Evolutionary conservation across 2,888 invertebrate species (phyloP).

Genomic region (Hyposoter didymator): DNA sequence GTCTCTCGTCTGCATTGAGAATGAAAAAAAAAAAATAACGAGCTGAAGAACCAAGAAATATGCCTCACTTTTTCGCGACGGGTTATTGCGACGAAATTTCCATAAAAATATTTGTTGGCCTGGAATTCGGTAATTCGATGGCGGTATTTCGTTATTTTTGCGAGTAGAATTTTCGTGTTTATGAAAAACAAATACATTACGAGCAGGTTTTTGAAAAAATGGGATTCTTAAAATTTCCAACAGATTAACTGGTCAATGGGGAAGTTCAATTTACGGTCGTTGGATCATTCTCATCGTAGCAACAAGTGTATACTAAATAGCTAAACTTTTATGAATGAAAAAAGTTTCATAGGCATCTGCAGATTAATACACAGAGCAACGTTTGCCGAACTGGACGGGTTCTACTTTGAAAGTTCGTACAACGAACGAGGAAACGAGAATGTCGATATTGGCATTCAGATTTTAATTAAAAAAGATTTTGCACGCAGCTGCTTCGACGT

Average conservation of each 20-base stretch:
- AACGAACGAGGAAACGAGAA: background rate
- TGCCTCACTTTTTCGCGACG: constrained; percentile 20
- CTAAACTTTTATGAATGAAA: constrained; percentile 2
- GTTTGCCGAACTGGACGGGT: background rate
- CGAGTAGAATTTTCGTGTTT: background rate
- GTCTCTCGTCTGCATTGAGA: constrained; percentile 17
- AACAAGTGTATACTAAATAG: background rate
- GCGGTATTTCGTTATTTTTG: too few species aligned
- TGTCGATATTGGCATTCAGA: background rate
- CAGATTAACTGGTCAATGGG: too few species aligned
- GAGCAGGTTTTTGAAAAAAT: background rate
- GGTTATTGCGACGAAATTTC: background rate
- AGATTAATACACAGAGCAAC: background rate
- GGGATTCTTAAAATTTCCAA: background rate
- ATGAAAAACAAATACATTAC: background rate
- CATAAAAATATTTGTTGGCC: background rate
- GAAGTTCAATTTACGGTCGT: background rate
- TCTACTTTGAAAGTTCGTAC: background rate
- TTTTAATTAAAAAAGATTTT: constrained; percentile 6
- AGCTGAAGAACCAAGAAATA: constrained; percentile 30
- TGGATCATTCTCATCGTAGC: background rate
- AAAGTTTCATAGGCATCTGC: background rate
- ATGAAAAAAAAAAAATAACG: constrained; percentile 34
- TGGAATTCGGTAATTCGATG: background rate
- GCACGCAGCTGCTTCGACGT: background rate